Conservation (phyloP, 2,888 invertebrate genomes). For the Panopea generosa region DNA sequence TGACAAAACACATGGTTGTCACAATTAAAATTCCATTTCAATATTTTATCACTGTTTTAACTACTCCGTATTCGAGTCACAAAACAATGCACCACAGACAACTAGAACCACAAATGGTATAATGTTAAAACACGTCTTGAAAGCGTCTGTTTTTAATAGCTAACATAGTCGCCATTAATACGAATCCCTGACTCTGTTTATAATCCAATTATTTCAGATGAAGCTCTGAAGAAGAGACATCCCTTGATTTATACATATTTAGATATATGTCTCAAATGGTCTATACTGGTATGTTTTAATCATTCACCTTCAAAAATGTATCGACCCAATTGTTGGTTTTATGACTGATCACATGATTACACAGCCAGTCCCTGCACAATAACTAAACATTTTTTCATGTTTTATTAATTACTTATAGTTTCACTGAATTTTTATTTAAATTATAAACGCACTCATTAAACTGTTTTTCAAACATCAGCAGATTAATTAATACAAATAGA, state of each 20-base stretch:
- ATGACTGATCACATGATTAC: slow-evolving; percentile 8
- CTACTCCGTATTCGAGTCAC: background rate
- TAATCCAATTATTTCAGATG: slow-evolving; percentile 25
- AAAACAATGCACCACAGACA: slow-evolving; percentile 10
- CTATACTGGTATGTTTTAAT: slow-evolving; percentile 27
- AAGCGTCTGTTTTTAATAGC: too few species aligned
- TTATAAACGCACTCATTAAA: too few species aligned
- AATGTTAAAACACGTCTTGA: too few species aligned
- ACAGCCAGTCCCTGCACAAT: slow-evolving; percentile 1
- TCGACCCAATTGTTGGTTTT: slow-evolving; percentile 6
- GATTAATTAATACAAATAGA: too few species aligned
- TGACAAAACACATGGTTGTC: background rate
- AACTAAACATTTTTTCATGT: slow-evolving; percentile 2
- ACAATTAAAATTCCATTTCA: slow-evolving; percentile 12
- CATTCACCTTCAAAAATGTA: slow-evolving; percentile 2
- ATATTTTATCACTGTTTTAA: background rate
- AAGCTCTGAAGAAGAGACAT: background rate
- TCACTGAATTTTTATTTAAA: background rate
- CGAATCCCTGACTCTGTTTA: background rate
- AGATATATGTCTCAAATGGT: slow-evolving; percentile 6
- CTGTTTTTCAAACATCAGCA: too few species aligned
- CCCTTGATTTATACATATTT: background rate
- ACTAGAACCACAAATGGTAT: background rate
- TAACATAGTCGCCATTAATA: too few species aligned
- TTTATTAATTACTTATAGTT: too few species aligned